phyloP scores from a whole-genome alignment of 2,113 vertebrate genomes.

The Anguilla rostrata region DNA sequence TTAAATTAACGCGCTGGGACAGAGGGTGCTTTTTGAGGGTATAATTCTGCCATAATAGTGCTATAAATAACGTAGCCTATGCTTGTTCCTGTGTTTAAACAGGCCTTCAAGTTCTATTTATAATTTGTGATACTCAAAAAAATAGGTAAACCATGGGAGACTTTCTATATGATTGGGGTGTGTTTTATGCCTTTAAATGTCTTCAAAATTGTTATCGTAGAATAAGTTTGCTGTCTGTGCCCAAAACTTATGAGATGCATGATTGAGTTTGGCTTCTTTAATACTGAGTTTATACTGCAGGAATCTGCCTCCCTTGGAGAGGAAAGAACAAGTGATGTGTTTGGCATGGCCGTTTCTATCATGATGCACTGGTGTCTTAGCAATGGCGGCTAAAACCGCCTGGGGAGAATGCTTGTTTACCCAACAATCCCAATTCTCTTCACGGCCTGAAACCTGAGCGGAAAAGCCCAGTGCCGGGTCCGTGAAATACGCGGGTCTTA shows the following conservation, averaged over 20 bases:
- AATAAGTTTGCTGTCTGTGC: too few relatives aligned
- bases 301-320: not conserved
- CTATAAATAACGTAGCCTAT: not conserved
- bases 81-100: not conserved
- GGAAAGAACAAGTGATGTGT: not conserved
- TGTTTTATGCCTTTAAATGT: not conserved
- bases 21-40: not conserved
- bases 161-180: not conserved
- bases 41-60: not conserved
- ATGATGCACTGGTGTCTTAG: not conserved
- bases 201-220: too few relatives aligned
- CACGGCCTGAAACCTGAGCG: not conserved
- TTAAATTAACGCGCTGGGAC: not conserved
- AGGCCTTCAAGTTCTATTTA: not conserved
- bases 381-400: not conserved
- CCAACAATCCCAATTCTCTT: not conserved
- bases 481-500: too few relatives aligned
- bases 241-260: too few relatives aligned
- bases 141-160: not conserved
- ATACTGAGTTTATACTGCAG: too few relatives aligned
- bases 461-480: not conserved
- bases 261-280: too few relatives aligned
- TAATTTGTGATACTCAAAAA: not conserved
- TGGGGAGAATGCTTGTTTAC: not conserved
- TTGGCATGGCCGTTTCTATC: not conserved